Conservation (phyloP, 2,888 invertebrate species). For the Eurois occulta region DNA sequence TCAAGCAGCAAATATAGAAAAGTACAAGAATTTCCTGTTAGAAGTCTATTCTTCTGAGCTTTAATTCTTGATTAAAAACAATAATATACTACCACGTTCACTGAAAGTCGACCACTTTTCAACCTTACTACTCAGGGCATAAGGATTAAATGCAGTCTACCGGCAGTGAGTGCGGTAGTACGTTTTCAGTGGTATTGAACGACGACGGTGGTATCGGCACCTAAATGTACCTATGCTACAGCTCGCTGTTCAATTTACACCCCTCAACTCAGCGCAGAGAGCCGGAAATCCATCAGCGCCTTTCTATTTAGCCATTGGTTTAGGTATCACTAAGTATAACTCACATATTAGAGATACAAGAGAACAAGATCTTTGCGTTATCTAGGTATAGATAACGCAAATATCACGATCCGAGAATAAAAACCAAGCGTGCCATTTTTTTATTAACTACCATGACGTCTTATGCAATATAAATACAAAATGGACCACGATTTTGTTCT, state of each 20-base stretch:
- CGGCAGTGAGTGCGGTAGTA: neutral
- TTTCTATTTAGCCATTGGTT: neutral
- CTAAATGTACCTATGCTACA: neutral
- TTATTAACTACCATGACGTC: too few species aligned
- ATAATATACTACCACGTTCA: neutral
- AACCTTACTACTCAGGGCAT: neutral
- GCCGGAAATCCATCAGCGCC: neutral
- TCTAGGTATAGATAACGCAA: neutral
- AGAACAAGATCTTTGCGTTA: too few species aligned
- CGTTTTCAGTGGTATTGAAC: too few species aligned
- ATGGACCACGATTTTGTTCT: too few species aligned
- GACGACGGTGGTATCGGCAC: neutral
- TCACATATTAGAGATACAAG: too few species aligned
- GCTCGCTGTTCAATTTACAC: neutral
- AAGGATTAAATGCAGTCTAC: neutral
- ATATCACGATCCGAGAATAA: neutral
- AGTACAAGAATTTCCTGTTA: slow-evolving; percentile 72
- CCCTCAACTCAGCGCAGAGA: neutral
- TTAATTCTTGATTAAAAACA: neutral
- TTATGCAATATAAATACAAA: too few species aligned
- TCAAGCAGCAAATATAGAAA: slow-evolving; percentile 63
- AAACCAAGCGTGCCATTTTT: neutral
- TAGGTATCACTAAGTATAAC: too few species aligned
- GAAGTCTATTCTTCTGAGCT: slow-evolving; percentile 75
- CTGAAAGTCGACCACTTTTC: neutral